Evolutionary conservation across 1,140 invertebrate genomes (phyloP).

Genomic region (Rhizoglyphus robini): DNA sequence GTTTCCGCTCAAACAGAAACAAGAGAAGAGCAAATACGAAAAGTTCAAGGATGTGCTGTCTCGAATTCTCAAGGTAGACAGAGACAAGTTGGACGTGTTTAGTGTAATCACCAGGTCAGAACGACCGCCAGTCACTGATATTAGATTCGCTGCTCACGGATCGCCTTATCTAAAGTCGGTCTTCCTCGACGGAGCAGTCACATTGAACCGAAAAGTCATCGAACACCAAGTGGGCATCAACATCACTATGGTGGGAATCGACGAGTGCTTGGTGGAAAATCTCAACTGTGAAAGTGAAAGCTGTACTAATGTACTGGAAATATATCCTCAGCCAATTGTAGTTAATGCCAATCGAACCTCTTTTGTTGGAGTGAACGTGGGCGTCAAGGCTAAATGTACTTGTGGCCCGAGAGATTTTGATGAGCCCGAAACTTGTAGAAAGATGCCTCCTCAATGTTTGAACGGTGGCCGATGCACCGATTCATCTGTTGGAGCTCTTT

Average conservation of each 20-base stretch:
- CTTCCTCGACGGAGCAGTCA: conserved; percentile 76
- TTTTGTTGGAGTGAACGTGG: conserved; percentile 71
- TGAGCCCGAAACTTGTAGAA: conserved; percentile 71
- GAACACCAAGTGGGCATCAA: conserved; percentile 82
- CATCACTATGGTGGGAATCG: conserved; percentile 93
- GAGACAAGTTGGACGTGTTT: conserved; percentile 86
- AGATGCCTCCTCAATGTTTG: conserved; percentile 61
- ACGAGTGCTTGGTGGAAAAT: conserved; percentile 84
- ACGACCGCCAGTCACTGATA: conserved; percentile 75
- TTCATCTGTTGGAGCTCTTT: conserved; percentile 38
- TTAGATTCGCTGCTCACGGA: conserved; percentile 84
- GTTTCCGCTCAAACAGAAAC: conserved; percentile 66
- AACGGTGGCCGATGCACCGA: conserved; percentile 67
- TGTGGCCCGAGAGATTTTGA: conserved; percentile 75
- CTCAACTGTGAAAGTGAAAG: conserved; percentile 79
- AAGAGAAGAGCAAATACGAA: conserved; percentile 72
- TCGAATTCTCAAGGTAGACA: conserved; percentile 62
- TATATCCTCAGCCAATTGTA: conserved; percentile 76
- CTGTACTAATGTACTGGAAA: conserved; percentile 79
- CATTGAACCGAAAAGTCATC: conserved; percentile 85
- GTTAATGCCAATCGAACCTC: conserved; percentile 93
- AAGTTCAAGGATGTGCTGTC: conserved; percentile 67
- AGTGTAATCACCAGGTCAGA: conserved; percentile 74
- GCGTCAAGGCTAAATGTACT: conserved; percentile 61
- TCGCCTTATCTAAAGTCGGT: conserved; percentile 91